These are phyloP conservation scores for Martes martes DNA, from an alignment of 2,113 vertebrate species.

Conservation along the genomic window DNA sequence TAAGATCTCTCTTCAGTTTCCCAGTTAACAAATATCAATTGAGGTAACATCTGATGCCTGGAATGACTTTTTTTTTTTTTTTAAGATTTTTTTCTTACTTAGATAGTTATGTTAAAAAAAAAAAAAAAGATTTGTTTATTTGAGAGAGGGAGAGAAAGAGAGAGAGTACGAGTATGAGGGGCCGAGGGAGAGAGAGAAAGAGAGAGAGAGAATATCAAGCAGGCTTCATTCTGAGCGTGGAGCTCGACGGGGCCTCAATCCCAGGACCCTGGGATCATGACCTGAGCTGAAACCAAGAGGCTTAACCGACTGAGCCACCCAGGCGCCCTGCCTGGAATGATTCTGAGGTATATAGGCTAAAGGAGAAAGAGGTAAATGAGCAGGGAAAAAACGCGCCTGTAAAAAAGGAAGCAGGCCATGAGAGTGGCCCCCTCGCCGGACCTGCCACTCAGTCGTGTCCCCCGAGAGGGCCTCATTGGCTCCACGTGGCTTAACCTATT, in stretches of 20 bases:
- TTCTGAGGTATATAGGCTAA: background rate
- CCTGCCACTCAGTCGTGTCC: background rate
- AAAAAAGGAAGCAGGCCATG: background rate
- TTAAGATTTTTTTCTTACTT: no score
- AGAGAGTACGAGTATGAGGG: no score
- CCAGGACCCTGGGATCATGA: no score
- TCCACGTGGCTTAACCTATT: background rate
- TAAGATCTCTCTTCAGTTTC: background rate
- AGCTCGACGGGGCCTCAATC: no score
- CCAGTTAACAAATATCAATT: background rate
- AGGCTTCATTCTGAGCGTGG: no score
- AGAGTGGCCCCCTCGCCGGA: background rate
- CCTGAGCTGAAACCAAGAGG: no score
- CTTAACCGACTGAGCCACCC: no score
- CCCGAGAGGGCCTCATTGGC: background rate
- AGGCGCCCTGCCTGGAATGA: background rate
- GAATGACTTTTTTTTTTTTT: background rate
- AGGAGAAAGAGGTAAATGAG: background rate
- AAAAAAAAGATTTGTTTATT: no score
- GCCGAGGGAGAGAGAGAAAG: no score
- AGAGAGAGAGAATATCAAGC: no score
- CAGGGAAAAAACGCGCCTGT: background rate
- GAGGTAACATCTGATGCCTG: background rate
- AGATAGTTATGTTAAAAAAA: no score
- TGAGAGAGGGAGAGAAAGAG: no score